Conservation (phyloP, 2,888 invertebrate genomes). For the Cryptocephalus primarius region DNA sequence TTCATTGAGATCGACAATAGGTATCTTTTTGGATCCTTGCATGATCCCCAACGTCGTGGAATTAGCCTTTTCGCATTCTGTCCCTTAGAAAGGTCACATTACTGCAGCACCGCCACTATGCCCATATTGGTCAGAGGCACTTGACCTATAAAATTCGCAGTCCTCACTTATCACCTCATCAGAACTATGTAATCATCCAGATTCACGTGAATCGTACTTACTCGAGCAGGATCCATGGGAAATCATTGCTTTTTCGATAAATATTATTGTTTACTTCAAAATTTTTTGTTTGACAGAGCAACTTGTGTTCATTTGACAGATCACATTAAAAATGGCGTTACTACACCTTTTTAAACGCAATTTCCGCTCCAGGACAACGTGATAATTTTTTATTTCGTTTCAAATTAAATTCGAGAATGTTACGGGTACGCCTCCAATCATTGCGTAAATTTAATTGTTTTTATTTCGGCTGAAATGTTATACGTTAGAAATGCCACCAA, state of each 20-base stretch:
- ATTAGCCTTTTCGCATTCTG: constrained; percentile 19
- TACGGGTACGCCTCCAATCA: not conserved
- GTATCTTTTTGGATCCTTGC: constrained; percentile 36
- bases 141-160: constrained; percentile 29
- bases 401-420: not conserved
- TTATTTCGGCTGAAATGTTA: constrained; percentile 8
- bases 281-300: constrained; percentile 29
- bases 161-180: not conserved
- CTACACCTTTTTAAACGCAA: constrained; percentile 8
- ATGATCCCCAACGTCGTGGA: constrained; percentile 24
- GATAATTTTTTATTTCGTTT: too few species aligned
- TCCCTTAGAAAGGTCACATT: constrained; percentile 8
- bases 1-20: constrained; percentile 48
- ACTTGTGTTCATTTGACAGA: constrained; percentile 28
- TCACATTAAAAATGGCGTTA: constrained; percentile 29
- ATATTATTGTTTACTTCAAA: constrained; percentile 33
- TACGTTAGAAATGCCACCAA: constrained; percentile 25
- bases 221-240: not conserved
- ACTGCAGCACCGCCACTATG: constrained; percentile 12
- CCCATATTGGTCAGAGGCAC: constrained; percentile 31
- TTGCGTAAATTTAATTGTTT: not conserved
- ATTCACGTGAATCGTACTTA: not conserved
- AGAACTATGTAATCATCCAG: not conserved
- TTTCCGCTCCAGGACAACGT: too few species aligned
- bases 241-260: constrained; percentile 14